Conservation (phyloP, 2,797 vertebrate species). For the Acanthis flammea region DNA sequence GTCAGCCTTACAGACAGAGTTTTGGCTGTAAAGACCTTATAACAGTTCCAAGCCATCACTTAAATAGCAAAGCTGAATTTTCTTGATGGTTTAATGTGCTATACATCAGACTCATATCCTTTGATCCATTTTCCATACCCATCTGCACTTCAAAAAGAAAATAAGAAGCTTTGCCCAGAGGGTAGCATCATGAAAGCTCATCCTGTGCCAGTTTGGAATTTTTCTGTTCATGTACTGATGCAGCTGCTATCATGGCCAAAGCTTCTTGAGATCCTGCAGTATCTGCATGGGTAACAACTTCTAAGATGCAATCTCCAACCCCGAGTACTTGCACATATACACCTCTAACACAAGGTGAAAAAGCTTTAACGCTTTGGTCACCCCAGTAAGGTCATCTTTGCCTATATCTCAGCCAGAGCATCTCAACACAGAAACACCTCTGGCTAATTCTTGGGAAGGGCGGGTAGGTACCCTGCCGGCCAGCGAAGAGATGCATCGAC, state of each 20-base stretch:
- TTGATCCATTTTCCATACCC: neutral
- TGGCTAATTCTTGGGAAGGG: neutral
- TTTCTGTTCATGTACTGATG: neutral
- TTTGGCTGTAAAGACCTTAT: neutral
- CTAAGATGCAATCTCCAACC: neutral
- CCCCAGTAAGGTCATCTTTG: neutral
- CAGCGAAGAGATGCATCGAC: fast-evolving
- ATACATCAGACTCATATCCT: neutral
- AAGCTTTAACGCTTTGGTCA: neutral
- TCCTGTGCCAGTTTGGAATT: neutral
- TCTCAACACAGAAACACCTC: neutral
- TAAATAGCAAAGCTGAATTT: neutral
- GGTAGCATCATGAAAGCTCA: neutral
- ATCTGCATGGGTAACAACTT: neutral
- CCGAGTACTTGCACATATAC: fast-evolving
- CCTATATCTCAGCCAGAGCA: neutral
- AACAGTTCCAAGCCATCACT: neutral
- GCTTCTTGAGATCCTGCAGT: neutral
- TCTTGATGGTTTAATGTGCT: neutral
- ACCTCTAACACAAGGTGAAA: neutral
- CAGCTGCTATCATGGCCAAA: neutral
- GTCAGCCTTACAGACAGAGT: neutral
- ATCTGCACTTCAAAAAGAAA: neutral
- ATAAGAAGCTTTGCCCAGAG: neutral
- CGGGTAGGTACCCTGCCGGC: neutral